These are phyloP conservation scores for Hippopotamus amphibius DNA, from an alignment of 2,113 vertebrate genomes.

Conservation along the genomic window DNA sequence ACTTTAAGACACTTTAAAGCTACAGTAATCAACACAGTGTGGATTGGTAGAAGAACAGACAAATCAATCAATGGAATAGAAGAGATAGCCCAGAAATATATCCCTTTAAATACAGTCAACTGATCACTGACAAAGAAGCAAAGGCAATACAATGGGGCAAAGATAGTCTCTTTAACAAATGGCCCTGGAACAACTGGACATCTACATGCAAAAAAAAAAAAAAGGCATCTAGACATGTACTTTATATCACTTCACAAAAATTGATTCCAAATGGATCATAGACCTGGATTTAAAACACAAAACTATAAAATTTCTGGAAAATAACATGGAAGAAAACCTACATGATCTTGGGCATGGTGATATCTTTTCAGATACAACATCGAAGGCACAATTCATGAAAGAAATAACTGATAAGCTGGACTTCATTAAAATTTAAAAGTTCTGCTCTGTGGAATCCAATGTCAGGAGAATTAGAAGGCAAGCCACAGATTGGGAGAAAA, in stretches of 20 bases:
- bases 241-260: neutral
- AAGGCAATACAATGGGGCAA: neutral
- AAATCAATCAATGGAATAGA: neutral
- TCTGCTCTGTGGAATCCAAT: neutral
- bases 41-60: neutral
- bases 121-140: neutral
- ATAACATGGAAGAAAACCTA: neutral
- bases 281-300: neutral
- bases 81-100: neutral
- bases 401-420: neutral
- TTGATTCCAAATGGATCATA: neutral
- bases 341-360: neutral
- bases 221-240: neutral
- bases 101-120: neutral
- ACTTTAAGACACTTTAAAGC: neutral
- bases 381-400: neutral
- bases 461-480: neutral
- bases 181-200: neutral
- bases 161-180: neutral
- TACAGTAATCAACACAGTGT: neutral
- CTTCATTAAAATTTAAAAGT: neutral
- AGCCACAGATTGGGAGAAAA: neutral
- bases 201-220: neutral
- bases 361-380: neutral
- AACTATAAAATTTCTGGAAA: neutral